A percentile compares a stretch with the other conserved stretches of the same genome.
phyloP scores from a whole-genome alignment of 2,113 vertebrate species.

The Kobus ellipsiprymnus region DNA sequence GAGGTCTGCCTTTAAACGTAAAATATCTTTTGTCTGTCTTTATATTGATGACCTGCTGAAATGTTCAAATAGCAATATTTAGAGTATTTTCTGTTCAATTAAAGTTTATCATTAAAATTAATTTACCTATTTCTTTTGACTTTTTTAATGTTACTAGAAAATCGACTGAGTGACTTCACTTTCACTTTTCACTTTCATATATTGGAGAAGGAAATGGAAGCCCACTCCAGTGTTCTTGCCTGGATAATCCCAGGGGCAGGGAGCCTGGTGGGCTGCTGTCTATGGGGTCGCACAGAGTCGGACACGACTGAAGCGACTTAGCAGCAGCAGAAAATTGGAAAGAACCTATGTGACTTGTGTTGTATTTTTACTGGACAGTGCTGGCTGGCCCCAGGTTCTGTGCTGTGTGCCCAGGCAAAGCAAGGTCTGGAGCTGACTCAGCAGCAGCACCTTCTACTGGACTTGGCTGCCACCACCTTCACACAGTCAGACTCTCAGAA shows the following conservation, averaged over 20 bases:
- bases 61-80: not conserved
- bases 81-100: not conserved
- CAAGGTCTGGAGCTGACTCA: slow-evolving; percentile 55
- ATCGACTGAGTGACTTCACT: no score
- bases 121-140: not conserved
- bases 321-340: not conserved
- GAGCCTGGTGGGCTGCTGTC: no score
- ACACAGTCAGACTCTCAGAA: not conserved
- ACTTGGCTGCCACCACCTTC: slow-evolving; percentile 13
- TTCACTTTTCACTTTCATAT: no score
- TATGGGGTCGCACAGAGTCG: no score
- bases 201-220: no score
- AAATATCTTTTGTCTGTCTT: not conserved
- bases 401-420: slow-evolving; percentile 61
- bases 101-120: not conserved
- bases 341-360: accelerated
- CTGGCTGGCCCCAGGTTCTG: slow-evolving; percentile 66
- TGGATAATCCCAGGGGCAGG: no score
- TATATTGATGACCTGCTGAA: not conserved
- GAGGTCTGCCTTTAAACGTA: not conserved
- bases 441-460: not conserved
- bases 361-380: not conserved
- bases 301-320: no score
- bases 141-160: not conserved
- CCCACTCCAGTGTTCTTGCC: no score